Evolutionary conservation across 2,113 vertebrate species (phyloP), one percentile per base, ranked within the genome.

Genomic region (Eolophus roseicapilla): DNA sequence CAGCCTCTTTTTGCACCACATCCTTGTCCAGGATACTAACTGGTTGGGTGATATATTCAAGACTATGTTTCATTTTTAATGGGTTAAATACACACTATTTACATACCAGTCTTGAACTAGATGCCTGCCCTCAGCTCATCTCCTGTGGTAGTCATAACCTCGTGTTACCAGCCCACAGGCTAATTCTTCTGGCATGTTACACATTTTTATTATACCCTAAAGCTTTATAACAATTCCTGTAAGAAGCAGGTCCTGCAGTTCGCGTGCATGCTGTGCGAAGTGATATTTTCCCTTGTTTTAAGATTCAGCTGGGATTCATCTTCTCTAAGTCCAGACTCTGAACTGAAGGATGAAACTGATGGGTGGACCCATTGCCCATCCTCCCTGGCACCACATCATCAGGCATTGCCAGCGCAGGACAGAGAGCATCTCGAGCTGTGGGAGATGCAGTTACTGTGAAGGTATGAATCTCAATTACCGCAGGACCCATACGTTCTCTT

Each of bases 371-470:
- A 19, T 17, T 1, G 11, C 7, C 55, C 79, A 7, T 7, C 52
- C 39, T 35, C 24, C 18, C 0, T 11, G 37, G 10, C 37, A 60
- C 11, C 78, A 2, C 62, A 16, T 13, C 41, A 20, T 67, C n/a
- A 37, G 52, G 17, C 33, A 1, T 27, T 17, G 11, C 29, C 19
- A 27, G 20, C 1, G 8, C 55, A 37, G 15, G 35, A 12, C 43
- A 19, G 37, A 0, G 17, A 43, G 62, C 46, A 4, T 0, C 53
- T 35, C 3, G 1, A 2, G 41, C 46, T 19, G 21, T 2, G 2
- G 49, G 25, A 24, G 49, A 14, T 12, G 49, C 18, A 44, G 70
- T 44, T 77, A 31, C 2, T 3, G 64, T 1, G 28, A 53, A 25
- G 39, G 14, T 4, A 20, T 24, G 13, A 41, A 57, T 63, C 33